Percentiles rank a stretch among this genome's conserved stretches.
These are phyloP conservation scores for Mongoloraphidia duomilia DNA, from an alignment of 2,888 invertebrate genomes.

Conservation along the genomic window DNA sequence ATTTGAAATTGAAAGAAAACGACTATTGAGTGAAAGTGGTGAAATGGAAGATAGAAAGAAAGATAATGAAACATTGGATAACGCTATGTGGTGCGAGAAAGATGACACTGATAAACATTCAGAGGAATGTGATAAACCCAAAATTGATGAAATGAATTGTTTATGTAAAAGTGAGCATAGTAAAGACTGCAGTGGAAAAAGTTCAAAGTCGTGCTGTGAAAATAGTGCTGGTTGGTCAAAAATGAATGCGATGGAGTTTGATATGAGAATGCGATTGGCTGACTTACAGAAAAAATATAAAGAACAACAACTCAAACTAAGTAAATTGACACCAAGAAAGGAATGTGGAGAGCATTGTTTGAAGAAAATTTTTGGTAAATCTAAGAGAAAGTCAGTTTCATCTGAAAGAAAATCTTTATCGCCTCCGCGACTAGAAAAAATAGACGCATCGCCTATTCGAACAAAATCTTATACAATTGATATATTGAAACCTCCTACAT, in stretches of 20 bases:
- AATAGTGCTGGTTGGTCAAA: slow-evolving; percentile 25
- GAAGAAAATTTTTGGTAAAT: slow-evolving; percentile 32
- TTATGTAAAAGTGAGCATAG: too few species aligned
- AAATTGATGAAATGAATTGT: neutral
- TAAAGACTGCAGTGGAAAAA: neutral
- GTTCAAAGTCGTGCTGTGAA: slow-evolving; percentile 20
- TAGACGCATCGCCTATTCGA: slow-evolving; percentile 19
- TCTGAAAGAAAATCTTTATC: slow-evolving; percentile 24
- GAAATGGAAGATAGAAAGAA: neutral
- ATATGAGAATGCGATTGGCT: slow-evolving; percentile 67
- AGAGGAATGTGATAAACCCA: neutral
- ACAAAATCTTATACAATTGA: slow-evolving; percentile 19
- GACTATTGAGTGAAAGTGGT: neutral
- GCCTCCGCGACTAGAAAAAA: slow-evolving; percentile 25
- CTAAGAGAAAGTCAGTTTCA: slow-evolving; percentile 30
- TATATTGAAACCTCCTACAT: slow-evolving; percentile 28
- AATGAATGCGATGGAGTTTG: slow-evolving; percentile 62
- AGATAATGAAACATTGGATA: too few species aligned
- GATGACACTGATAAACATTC: neutral
- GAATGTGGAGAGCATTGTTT: slow-evolving; percentile 16
- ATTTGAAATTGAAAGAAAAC: slow-evolving; percentile 3
- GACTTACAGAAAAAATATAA: slow-evolving; percentile 69
- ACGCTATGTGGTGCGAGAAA: neutral
- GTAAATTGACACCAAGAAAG: slow-evolving; percentile 47
- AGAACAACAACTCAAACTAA: slow-evolving; percentile 72